Evolutionary conservation across 2,797 vertebrate genomes (phyloP), one percentile per base, ranked within the genome.

Genomic region (Graptemys geographica): DNA sequence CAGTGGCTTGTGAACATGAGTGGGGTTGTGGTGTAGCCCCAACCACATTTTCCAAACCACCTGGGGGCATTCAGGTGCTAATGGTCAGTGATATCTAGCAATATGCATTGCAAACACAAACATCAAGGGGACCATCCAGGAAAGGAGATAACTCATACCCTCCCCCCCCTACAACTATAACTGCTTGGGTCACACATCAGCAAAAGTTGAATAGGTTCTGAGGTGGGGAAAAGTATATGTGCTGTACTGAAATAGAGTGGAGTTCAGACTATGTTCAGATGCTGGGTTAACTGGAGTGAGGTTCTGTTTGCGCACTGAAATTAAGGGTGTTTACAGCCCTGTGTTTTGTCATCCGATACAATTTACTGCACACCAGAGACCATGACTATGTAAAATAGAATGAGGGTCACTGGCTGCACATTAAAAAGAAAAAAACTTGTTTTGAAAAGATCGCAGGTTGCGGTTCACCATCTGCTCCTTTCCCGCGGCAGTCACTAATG

Each of bases 391-490:
- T 23, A 80, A 78, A 95, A 69, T 37, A 94, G 88, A 90, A 3
- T 4, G 84, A 90, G 44, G 55, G 25, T 86, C 82, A 93, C 69
- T 8, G 11, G 74, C 87, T 97, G 81, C 51, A 23, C 88, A 62
- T 92, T 94, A 90, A 28, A 86, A 89, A 25, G 51, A 6, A 16
- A 65, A 21, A 33, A 37, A 3, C 62, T 49, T 94, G 31, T 19
- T 96, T 97, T 92, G 85, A 78, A 89, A 94, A 91, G 90, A 80
- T 94, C 4, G 1, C 82, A 86, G 81, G 81, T 96, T 96, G 83
- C 82, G 41, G 31, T 92, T 93, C 69, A 83, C 90, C 86, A 95
- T 85, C 90, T 95, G 25, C 53, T 95, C 56, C 80, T 87, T 94
- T 88, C 92, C 74, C 41, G 23, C 90, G 87, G 93, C 86, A 93